Evolutionary conservation across 2,888 invertebrate genomes (phyloP).

Genomic region (Cacoxenus indagator): DNA sequence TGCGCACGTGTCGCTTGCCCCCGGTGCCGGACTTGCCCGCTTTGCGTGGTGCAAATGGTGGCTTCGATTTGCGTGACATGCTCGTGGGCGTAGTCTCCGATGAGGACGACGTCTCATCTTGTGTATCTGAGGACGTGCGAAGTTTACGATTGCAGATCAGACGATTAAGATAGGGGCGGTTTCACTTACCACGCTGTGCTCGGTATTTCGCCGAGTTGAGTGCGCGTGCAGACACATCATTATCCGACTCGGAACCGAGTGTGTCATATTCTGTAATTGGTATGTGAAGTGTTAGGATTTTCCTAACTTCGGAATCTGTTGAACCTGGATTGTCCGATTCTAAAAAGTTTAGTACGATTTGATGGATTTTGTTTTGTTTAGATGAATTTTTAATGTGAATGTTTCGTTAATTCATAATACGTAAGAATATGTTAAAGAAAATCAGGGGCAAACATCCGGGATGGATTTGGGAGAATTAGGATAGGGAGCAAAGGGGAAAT

Average conservation of each 20-base stretch:
- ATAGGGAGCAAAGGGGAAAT: conserved; percentile 23
- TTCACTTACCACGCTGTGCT: conserved; percentile 67
- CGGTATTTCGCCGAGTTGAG: conserved; percentile 72
- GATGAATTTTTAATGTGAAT: conserved; percentile 55
- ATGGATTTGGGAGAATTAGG: neutral
- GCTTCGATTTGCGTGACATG: conserved; percentile 78
- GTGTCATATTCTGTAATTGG: conserved; percentile 95
- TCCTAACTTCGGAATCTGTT: conserved; percentile 94
- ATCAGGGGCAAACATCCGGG: conserved; percentile 8
- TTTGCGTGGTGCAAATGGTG: conserved; percentile 80
- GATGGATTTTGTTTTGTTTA: conserved; percentile 63
- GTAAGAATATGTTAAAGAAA: conserved; percentile 32
- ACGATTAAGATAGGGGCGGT: too few relatives aligned
- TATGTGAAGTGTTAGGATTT: conserved; percentile 92
- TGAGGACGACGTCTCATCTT: conserved; percentile 84
- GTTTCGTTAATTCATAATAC: conserved; percentile 36
- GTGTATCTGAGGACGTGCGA: conserved; percentile 72
- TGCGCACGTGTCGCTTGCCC: conserved; percentile 80
- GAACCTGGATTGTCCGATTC: conserved; percentile 95
- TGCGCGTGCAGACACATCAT: conserved; percentile 81
- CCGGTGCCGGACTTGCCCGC: conserved; percentile 74
- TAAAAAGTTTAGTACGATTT: conserved; percentile 74
- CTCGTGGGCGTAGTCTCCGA: conserved; percentile 83
- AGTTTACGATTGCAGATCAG: neutral
- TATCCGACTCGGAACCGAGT: conserved; percentile 83